Conservation (phyloP, 2,113 vertebrate species). For the Melanerpes formicivorus region DNA sequence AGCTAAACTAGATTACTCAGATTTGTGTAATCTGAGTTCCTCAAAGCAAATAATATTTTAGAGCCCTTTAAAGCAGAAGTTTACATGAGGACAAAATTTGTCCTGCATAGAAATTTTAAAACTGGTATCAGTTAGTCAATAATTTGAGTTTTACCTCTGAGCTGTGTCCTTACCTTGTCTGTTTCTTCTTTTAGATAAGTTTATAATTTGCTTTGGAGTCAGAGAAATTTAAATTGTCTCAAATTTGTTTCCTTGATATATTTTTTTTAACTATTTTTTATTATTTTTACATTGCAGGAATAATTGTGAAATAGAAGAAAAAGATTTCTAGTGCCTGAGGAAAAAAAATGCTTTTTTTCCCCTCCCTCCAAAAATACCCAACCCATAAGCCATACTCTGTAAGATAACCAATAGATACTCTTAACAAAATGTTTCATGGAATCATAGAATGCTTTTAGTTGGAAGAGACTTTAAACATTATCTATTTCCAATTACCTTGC, state of each 20-base stretch:
- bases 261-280: no score
- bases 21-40: neutral
- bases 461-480: no score
- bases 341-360: neutral
- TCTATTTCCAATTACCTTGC: no score
- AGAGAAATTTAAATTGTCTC: neutral
- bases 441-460: neutral
- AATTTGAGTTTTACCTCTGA: neutral
- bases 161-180: neutral
- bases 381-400: neutral
- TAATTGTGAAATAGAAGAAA: neutral
- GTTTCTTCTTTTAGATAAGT: neutral
- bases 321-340: neutral
- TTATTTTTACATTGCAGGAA: neutral
- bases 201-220: neutral
- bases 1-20: neutral
- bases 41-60: neutral
- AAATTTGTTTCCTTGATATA: neutral
- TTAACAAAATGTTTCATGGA: neutral
- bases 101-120: neutral
- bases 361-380: accelerated
- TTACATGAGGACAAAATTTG: neutral
- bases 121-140: neutral
- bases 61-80: neutral
- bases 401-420: neutral